phyloP scores from a whole-genome alignment of 2,888 invertebrate species.

The Spisula solida region DNA sequence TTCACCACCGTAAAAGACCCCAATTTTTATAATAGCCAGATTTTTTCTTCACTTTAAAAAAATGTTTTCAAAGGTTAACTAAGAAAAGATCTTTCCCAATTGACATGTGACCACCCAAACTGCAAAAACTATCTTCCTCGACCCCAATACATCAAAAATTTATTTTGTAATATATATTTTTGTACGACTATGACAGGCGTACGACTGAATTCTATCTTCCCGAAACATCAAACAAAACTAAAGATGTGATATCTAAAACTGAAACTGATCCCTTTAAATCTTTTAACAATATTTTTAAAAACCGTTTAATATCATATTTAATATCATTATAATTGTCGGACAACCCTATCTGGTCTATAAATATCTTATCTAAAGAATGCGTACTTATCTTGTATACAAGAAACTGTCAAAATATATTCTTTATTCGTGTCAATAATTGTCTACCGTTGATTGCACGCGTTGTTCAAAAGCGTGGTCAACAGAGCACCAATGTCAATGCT shows the following conservation, averaged over 20 bases:
- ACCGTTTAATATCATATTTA: slow-evolving; percentile 62
- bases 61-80: neutral
- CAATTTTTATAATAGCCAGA: neutral
- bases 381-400: slow-evolving; percentile 14
- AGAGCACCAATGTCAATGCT: neutral
- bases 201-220: slow-evolving; percentile 42
- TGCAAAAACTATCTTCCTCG: neutral
- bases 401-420: slow-evolving; percentile 60
- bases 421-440: slow-evolving; percentile 55
- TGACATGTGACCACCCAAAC: slow-evolving; percentile 52
- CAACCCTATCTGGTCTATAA: slow-evolving; percentile 44
- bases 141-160: slow-evolving; percentile 38
- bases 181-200: slow-evolving; percentile 49
- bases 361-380: slow-evolving; percentile 50
- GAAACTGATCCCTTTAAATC: slow-evolving; percentile 54
- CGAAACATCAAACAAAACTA: slow-evolving; percentile 27
- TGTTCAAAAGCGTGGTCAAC: slow-evolving; percentile 50
- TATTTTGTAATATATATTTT: slow-evolving; percentile 43
- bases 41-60: slow-evolving; percentile 4
- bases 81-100: neutral
- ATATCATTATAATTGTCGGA: slow-evolving; percentile 51
- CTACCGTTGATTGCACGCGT: slow-evolving; percentile 40
- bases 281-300: slow-evolving; percentile 44
- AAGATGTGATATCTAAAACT: slow-evolving; percentile 36
- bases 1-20: neutral